Conservation (phyloP, 2,888 invertebrate genomes). For the Lapara coniferarum region DNA sequence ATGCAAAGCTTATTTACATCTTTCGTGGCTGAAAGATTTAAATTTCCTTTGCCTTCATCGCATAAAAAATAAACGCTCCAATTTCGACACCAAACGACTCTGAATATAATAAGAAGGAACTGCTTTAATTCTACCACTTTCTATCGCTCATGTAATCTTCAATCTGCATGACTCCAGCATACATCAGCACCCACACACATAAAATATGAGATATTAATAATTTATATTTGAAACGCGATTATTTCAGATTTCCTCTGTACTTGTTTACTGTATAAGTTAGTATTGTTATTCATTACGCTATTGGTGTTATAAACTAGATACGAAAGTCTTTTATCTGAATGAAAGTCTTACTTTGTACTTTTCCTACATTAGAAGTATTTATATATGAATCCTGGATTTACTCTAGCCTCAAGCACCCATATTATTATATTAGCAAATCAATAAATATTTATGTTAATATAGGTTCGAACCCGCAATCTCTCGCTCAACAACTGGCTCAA, state of each 20-base stretch:
- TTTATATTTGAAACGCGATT: slow-evolving; percentile 8
- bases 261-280: slow-evolving; percentile 2
- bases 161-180: slow-evolving; percentile 48
- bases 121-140: slow-evolving; percentile 41
- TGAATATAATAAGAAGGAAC: not conserved
- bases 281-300: not conserved
- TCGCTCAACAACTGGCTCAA: too few relatives aligned
- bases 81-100: too few relatives aligned
- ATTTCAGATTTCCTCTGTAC: slow-evolving; percentile 12
- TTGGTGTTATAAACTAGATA: not conserved
- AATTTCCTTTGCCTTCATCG: too few relatives aligned
- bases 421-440: not conserved
- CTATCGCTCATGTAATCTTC: slow-evolving; percentile 64
- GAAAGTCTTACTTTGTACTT: too few relatives aligned
- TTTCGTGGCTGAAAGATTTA: too few relatives aligned
- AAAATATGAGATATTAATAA: slow-evolving; percentile 39
- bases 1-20: too few relatives aligned
- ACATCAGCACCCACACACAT: slow-evolving; percentile 53
- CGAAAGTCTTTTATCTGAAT: too few relatives aligned
- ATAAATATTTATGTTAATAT: not conserved
- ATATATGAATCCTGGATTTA: too few relatives aligned
- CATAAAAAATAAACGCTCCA: too few relatives aligned
- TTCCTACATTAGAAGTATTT: too few relatives aligned
- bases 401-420: too few relatives aligned
- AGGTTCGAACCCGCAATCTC: too few relatives aligned